Base-by-base conservation (phyloP, 2,797 vertebrate genomes). In the Carcharodon carcharias region DNA sequence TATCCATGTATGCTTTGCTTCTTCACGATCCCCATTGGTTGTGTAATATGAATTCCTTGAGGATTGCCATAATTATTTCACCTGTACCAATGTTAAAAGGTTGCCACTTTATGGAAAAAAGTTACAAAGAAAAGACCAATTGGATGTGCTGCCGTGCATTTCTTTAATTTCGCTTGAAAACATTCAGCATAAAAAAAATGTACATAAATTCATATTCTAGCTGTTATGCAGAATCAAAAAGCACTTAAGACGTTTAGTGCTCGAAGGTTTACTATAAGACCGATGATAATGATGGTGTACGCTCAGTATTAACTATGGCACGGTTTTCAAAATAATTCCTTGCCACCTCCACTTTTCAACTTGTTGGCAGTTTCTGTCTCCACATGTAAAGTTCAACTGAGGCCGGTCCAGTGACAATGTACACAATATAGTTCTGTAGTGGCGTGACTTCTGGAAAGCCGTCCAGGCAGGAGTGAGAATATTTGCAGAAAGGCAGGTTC, bases 151-250 rank as follows among this genome's bases (percentile, higher is more conserved):
- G 91, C 61, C 63, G 91, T 67, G 91, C 61, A 93, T 67, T 93
- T 93, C 61, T 65, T 65, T 65, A 93, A 93, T 93, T 65, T 93
- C 61, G 67, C 63, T 93, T 93, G 23, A 93, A 93, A 93, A 63
- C 91, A 93, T 93, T 93, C 91, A 93, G 61, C 61, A 65, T 65
- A 45, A 93, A 93, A 93, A 50, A 93, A 93, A 65, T 45, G 61
- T 93, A 93, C 91, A 93, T 61, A 93, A 91, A 67, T 67, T 93
- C 63, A 67, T 67, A 93, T 93, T 93, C 3, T 11, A 67, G 91
- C 21, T 67, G n/a, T 45, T 45, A 93, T 65, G 61, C 91, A 67
- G 61, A 67, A 93, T 93, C 31, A 67, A 93, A 93, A 92, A 63
- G 58, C 58, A 63, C 87, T 61, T 63, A n/a, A 63, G 31, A 92